These are phyloP conservation scores for Bolborhynchus lineola DNA, from an alignment of 2,113 vertebrate genomes.

Conservation along the genomic window DNA sequence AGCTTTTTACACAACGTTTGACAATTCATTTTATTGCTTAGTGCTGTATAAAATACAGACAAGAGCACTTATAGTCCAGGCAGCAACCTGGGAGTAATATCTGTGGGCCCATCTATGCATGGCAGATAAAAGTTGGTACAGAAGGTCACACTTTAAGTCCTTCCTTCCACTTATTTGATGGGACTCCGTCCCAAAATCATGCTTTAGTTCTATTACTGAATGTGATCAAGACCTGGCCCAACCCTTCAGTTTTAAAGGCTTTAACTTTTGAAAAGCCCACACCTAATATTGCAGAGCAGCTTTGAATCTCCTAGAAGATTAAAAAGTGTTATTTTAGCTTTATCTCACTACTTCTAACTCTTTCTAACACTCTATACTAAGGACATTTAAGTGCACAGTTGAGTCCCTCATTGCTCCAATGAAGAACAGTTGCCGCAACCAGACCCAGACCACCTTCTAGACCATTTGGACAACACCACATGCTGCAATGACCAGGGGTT, in stretches of 20 bases:
- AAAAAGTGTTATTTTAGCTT: background rate
- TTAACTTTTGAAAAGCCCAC: background rate
- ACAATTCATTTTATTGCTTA: background rate
- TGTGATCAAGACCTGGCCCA: fast-evolving
- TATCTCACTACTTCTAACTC: background rate
- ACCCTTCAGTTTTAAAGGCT: background rate
- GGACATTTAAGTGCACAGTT: background rate
- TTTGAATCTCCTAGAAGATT: background rate
- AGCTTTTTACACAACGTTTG: background rate
- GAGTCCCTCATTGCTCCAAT: background rate
- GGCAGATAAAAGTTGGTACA: background rate
- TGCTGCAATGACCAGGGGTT: fast-evolving
- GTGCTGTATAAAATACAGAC: background rate
- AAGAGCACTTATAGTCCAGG: background rate
- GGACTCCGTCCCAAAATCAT: background rate
- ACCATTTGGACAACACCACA: background rate
- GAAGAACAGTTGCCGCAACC: background rate
- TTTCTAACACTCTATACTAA: background rate
- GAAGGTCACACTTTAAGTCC: background rate
- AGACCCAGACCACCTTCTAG: background rate
- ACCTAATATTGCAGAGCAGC: background rate
- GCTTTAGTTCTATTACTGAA: background rate
- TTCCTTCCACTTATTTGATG: background rate
- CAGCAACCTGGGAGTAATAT: background rate
- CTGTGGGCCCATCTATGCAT: background rate